A percentile compares a stretch with the other conserved stretches of the same genome.
These are phyloP conservation scores for Athripsodes cinereus DNA, from an alignment of 2,888 invertebrate species.

Conservation along the genomic window DNA sequence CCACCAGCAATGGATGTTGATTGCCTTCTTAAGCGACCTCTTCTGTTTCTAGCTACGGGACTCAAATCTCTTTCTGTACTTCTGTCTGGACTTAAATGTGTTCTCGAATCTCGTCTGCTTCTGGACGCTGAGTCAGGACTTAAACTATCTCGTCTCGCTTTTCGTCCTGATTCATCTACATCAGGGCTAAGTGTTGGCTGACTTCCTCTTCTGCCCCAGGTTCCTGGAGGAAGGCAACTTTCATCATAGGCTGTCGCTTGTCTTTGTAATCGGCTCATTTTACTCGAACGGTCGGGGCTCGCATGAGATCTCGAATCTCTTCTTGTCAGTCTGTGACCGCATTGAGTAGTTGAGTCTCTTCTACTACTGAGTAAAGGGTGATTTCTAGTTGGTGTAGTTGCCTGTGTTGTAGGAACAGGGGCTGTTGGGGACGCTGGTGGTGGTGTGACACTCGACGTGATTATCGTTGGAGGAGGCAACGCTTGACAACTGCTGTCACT, in stretches of 20 bases:
- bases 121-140: constrained; percentile 84
- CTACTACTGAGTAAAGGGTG: constrained; percentile 24
- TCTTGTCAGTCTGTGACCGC: constrained; percentile 56
- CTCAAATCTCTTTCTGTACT: constrained; percentile 75
- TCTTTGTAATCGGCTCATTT: constrained; percentile 66
- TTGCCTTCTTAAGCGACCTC: constrained; percentile 67
- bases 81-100: constrained; percentile 74
- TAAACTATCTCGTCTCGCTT: constrained; percentile 77
- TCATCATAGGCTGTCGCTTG: constrained; percentile 90
- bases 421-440: constrained; percentile 74
- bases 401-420: constrained; percentile 41
- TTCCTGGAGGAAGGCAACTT: constrained; percentile 65
- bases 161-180: constrained; percentile 61
- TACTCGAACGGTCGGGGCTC: constrained; percentile 59
- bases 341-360: constrained; percentile 81
- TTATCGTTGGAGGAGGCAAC: constrained; percentile 68
- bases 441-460: constrained; percentile 77
- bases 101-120: constrained; percentile 64
- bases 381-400: constrained; percentile 25
- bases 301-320: constrained; percentile 61
- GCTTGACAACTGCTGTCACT: constrained; percentile 59
- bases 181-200: constrained; percentile 83
- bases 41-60: constrained; percentile 63
- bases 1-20: constrained; percentile 69
- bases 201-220: constrained; percentile 65